Evolutionary conservation across 2,888 invertebrate genomes (phyloP).

Genomic region (Agonopterix alstromeriana): DNA sequence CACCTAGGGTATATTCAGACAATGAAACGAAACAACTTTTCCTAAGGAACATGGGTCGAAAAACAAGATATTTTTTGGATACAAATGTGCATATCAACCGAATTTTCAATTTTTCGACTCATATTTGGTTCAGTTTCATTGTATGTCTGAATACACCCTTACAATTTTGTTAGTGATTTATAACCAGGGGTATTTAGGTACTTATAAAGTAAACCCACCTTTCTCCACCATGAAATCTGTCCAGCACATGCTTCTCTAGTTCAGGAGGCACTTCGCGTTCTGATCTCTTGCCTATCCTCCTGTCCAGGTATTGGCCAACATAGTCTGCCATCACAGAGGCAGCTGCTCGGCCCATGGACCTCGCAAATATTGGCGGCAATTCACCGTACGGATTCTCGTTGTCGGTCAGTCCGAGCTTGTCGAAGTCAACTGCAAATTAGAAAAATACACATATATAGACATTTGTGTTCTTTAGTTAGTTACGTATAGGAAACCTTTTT

Average conservation of each 20-base stretch:
- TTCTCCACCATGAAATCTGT: constrained; percentile 87
- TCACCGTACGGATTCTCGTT: constrained; percentile 92
- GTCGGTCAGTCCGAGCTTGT: constrained; percentile 90
- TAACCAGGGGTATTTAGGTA: neutral
- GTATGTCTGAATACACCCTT: too few species aligned
- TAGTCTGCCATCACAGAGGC: constrained; percentile 84
- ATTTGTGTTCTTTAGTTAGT: too few species aligned
- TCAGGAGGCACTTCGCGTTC: constrained; percentile 42
- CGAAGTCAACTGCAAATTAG: constrained; percentile 84
- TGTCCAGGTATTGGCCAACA: constrained; percentile 82
- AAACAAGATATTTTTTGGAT: too few species aligned
- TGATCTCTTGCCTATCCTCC: constrained; percentile 72
- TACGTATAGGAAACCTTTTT: too few species aligned
- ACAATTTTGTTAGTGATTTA: neutral
- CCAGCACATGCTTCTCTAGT: constrained; percentile 46
- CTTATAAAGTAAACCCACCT: constrained; percentile 42
- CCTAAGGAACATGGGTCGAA: too few species aligned
- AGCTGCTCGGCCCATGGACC: constrained; percentile 86
- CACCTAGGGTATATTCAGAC: too few species aligned
- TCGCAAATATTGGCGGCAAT: constrained; percentile 84
- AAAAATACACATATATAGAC: too few species aligned
- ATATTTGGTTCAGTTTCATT: too few species aligned
- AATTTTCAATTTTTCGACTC: too few species aligned
- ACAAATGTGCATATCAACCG: too few species aligned
- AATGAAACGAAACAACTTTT: too few species aligned